phyloP scores from a whole-genome alignment of 2,113 vertebrate genomes.

The Smithornis capensis region DNA sequence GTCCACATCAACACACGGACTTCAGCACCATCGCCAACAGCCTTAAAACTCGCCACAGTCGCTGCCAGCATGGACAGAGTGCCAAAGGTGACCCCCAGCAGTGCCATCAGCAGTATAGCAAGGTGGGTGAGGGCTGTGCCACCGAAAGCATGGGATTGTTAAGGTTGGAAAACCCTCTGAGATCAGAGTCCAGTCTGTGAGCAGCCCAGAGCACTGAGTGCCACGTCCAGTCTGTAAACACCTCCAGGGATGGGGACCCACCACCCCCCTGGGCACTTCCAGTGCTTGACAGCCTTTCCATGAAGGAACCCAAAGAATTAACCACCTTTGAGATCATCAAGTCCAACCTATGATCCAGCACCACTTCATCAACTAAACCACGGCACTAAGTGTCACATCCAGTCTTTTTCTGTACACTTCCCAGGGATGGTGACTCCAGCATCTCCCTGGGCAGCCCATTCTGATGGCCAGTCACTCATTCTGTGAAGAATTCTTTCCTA shows the following conservation, averaged over 20 bases:
- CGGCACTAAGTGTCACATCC: not conserved
- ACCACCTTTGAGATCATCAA: no score
- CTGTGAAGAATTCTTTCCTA: not conserved
- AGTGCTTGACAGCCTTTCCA: no score
- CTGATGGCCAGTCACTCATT: no score
- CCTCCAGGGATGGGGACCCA: no score
- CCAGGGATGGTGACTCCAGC: not conserved
- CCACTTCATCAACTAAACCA: no score
- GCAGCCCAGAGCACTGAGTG: not conserved
- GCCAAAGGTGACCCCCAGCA: conserved; percentile 90
- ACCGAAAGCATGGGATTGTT: no score
- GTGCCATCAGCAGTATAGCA: conserved; percentile 87
- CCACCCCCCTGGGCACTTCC: no score
- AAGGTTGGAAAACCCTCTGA: no score
- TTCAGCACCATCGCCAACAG: conserved; percentile 88
- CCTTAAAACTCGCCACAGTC: conserved; percentile 93
- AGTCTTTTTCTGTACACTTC: not conserved
- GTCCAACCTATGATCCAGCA: no score
- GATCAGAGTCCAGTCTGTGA: no score
- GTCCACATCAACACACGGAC: conserved; percentile 85
- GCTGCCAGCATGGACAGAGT: conserved; percentile 89
- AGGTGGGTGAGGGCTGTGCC: conserved; percentile 68
- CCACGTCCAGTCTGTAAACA: not conserved
- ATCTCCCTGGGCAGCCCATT: not conserved
- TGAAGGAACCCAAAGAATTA: no score